Conservation (phyloP, 2,113 vertebrate species). For the Daboia siamensis region DNA sequence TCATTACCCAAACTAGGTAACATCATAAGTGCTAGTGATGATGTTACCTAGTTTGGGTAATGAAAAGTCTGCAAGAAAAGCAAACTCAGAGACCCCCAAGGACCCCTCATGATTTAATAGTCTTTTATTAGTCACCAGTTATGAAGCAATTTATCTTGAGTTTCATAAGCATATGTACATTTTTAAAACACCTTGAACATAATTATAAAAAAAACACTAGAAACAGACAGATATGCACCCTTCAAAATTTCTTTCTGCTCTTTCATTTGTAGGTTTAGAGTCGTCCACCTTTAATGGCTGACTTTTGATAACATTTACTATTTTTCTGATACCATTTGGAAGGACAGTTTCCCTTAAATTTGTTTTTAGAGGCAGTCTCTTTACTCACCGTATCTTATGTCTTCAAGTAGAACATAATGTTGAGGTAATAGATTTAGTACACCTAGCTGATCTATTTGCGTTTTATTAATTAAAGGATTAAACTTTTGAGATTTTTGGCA, state of each 20-base stretch:
- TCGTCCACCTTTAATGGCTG: not conserved
- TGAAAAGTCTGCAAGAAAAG: no score
- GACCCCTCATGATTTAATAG: no score
- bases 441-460: not conserved
- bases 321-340: not conserved
- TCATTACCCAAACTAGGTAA: no score
- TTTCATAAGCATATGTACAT: not conserved
- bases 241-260: not conserved
- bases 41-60: no score
- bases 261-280: not conserved
- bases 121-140: not conserved
- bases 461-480: not conserved
- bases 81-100: no score
- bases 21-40: no score
- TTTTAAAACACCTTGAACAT: not conserved
- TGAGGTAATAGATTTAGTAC: not conserved
- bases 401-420: no score
- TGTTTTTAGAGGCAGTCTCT: not conserved
- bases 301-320: not conserved
- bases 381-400: not conserved
- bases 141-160: not conserved
- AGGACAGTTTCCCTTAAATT: not conserved
- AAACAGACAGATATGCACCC: not conserved
- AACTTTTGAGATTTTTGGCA: not conserved
- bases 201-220: not conserved